These are phyloP conservation scores for Drosophila biarmipes DNA, from an alignment of 1,140 invertebrate species.

Conservation along the genomic window DNA sequence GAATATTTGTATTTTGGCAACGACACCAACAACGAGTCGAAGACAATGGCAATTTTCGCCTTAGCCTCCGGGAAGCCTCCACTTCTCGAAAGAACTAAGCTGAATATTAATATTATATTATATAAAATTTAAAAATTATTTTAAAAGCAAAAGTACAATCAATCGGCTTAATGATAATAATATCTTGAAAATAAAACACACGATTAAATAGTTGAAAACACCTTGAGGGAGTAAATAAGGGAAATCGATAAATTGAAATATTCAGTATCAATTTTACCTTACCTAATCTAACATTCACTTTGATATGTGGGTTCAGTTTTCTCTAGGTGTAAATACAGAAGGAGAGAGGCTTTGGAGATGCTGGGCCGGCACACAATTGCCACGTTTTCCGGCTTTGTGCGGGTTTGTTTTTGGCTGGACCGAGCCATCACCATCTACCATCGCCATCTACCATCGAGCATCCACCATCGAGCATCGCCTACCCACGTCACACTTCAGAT, in stretches of 20 bases:
- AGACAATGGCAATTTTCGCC: conserved; percentile 51
- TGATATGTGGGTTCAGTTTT: neutral
- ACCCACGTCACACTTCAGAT: conserved; percentile 42
- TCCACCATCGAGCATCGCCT: conserved; percentile 4
- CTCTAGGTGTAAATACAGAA: conserved; percentile 4
- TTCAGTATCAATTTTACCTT: too few species aligned
- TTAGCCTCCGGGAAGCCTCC: conserved; percentile 3
- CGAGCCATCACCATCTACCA: conserved; percentile 7
- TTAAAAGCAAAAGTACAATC: too few species aligned
- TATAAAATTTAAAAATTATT: too few species aligned
- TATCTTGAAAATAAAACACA: too few species aligned
- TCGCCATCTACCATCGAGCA: conserved; percentile 1
- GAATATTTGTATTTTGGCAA: conserved; percentile 54
- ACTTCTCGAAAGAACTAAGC: neutral
- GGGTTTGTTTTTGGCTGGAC: conserved; percentile 40
- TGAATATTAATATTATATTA: too few species aligned
- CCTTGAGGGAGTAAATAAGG: too few species aligned
- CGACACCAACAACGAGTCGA: conserved; percentile 28
- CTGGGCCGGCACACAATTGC: conserved; percentile 47
- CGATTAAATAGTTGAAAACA: too few species aligned
- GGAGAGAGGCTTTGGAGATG: conserved; percentile 3
- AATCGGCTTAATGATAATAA: too few species aligned
- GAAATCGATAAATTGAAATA: too few species aligned
- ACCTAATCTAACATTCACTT: neutral
- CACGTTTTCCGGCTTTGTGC: conserved; percentile 57